These are phyloP conservation scores for Styela clava DNA, from an alignment of 23 tunicate species.

Conservation along the genomic window DNA sequence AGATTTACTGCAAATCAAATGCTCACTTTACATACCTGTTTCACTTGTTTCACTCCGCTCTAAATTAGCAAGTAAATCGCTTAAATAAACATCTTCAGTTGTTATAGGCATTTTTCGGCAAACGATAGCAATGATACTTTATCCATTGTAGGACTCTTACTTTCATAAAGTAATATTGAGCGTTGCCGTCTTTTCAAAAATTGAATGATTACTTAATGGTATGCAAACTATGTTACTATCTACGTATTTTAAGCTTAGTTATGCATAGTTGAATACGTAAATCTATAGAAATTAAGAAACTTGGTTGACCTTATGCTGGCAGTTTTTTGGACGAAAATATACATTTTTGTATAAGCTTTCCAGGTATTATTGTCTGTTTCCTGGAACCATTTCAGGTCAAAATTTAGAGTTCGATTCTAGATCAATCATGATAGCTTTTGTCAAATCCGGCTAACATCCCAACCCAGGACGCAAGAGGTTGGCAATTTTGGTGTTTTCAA, in stretches of 20 bases:
- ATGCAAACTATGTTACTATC: neutral
- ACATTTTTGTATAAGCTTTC: no score
- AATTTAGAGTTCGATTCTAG: no score
- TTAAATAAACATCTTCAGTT: neutral
- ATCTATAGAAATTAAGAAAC: neutral
- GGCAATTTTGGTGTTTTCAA: no score
- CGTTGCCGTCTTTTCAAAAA: no score
- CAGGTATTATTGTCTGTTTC: no score
- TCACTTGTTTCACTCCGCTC: neutral
- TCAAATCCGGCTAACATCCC: no score
- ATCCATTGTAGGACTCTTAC: neutral
- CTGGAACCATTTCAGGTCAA: no score
- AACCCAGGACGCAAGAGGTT: no score
- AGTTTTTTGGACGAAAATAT: no score
- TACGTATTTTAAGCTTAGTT: neutral
- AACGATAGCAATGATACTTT: neutral
- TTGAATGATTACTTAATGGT: neutral
- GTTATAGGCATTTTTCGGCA: neutral
- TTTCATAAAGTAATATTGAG: neutral
- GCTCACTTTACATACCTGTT: neutral
- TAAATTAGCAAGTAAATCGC: neutral
- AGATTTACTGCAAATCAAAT: no score
- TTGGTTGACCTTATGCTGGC: no score
- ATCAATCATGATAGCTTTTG: no score
- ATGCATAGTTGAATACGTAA: neutral